phyloP scores from a whole-genome alignment of 2,888 invertebrate genomes.

The Psylliodes chrysocephalus region DNA sequence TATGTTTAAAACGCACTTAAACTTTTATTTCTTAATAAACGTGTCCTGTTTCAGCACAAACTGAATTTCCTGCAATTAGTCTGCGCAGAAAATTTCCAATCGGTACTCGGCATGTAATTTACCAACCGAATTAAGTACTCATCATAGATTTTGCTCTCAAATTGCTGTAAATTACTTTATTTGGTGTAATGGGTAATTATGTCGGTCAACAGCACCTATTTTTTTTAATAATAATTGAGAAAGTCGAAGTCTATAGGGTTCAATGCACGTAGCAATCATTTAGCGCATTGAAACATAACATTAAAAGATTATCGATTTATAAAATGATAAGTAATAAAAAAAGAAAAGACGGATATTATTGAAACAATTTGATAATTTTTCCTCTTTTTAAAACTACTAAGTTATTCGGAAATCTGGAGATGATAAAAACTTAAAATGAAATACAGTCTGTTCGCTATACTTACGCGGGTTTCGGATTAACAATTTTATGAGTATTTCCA shows the following conservation, averaged over 20 bases:
- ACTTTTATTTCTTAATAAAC: slow-evolving; percentile 6
- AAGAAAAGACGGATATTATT: too few species aligned
- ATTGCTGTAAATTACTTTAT: background rate
- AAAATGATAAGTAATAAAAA: too few species aligned
- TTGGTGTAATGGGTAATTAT: background rate
- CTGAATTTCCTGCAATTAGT: slow-evolving; percentile 7
- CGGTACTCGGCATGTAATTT: slow-evolving; percentile 2
- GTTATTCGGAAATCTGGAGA: too few species aligned
- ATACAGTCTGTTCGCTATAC: too few species aligned
- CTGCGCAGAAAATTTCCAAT: background rate
- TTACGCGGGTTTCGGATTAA: too few species aligned
- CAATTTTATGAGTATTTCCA: too few species aligned
- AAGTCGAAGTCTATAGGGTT: background rate
- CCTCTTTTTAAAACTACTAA: too few species aligned
- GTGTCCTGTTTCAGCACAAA: slow-evolving; percentile 7
- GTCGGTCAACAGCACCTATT: background rate
- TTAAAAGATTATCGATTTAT: too few species aligned
- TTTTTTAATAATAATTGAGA: background rate
- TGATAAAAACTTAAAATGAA: too few species aligned
- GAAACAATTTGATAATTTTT: too few species aligned
- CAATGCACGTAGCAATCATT: background rate
- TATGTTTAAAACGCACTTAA: background rate
- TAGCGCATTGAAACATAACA: too few species aligned
- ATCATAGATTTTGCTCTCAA: background rate
- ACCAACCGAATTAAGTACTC: background rate